A percentile compares a stretch with the other conserved stretches of the same genome.
Evolutionary conservation across 1,140 invertebrate genomes (phyloP).

Genomic region (Mamestra configurata): DNA sequence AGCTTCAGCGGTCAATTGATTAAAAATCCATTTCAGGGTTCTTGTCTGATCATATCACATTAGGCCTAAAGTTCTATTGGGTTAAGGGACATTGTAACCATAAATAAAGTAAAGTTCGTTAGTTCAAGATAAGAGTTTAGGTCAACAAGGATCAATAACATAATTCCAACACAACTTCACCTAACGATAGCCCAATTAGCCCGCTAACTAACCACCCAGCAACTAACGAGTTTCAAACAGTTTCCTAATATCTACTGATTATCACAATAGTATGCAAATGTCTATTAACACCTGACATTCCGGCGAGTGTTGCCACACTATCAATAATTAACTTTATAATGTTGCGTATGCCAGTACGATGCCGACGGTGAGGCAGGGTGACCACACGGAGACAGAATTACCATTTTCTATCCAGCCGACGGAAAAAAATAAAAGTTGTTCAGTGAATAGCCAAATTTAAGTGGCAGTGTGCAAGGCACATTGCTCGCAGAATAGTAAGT

Average conservation of each 20-base stretch:
- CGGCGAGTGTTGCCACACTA: constrained; percentile 32
- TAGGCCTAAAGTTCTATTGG: too few species aligned
- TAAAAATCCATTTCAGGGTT: too few species aligned
- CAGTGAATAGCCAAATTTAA: too few species aligned
- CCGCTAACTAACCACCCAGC: not conserved
- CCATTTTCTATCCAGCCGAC: not conserved
- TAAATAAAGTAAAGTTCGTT: too few species aligned
- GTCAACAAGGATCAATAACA: not conserved
- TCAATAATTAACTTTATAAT: constrained; percentile 38
- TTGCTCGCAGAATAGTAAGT: too few species aligned
- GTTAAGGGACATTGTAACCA: too few species aligned
- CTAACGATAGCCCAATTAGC: not conserved
- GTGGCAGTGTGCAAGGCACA: too few species aligned
- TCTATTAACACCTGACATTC: constrained; percentile 47
- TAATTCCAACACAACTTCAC: not conserved
- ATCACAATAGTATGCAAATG: constrained; percentile 49
- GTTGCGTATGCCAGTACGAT: constrained; percentile 40
- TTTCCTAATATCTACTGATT: constrained; percentile 49
- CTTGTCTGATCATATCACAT: too few species aligned
- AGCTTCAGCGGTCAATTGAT: too few species aligned
- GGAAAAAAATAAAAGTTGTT: too few species aligned
- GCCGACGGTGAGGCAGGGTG: constrained; percentile 1
- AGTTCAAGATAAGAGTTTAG: not conserved
- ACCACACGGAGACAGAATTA: not conserved
- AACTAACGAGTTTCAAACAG: constrained; percentile 36